A percentile compares a stretch with the other conserved stretches of the same genome.
Conservation (phyloP, 2,888 invertebrate genomes). For the Tipula vernalis region DNA sequence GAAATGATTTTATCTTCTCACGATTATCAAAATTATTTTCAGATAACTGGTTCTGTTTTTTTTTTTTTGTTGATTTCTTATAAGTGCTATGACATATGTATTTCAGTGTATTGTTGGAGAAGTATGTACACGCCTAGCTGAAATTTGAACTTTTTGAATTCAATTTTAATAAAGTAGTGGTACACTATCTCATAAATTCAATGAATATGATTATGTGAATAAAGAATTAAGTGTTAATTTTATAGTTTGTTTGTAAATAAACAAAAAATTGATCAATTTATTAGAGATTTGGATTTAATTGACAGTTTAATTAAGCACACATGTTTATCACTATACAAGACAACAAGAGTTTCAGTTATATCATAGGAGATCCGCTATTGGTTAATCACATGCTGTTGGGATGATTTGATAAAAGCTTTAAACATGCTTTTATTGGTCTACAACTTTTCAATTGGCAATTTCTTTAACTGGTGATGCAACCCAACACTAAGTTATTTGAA, state of each 20-base stretch:
- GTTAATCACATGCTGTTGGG: no score
- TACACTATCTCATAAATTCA: background rate
- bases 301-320: no score
- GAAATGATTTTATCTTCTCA: background rate
- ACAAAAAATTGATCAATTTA: no score
- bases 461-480: no score
- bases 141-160: background rate
- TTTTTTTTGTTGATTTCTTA: background rate
- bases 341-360: no score
- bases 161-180: background rate
- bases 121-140: background rate
- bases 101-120: background rate
- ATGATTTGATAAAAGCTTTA: no score
- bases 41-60: background rate
- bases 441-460: no score
- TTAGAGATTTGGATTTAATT: no score
- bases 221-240: background rate
- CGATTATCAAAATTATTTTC: background rate
- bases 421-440: no score
- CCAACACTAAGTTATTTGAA: no score
- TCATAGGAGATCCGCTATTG: no score
- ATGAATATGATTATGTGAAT: background rate
- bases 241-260: background rate
- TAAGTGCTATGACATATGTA: background rate
- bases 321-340: no score